phyloP scores from a whole-genome alignment of 2,113 vertebrate species.

The Halcyon senegalensis region DNA sequence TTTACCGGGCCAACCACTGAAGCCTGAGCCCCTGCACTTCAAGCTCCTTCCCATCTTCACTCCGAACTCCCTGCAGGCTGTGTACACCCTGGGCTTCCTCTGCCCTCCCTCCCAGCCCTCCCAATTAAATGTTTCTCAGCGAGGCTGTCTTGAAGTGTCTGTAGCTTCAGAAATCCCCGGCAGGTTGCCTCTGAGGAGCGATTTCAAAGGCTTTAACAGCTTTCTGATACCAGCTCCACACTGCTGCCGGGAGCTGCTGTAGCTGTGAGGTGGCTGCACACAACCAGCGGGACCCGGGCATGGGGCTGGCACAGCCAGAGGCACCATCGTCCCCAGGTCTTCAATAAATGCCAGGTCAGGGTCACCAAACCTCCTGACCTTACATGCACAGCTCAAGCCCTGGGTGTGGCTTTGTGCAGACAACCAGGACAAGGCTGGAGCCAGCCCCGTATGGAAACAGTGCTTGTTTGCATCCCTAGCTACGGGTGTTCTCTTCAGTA shows the following conservation, averaged over 20 bases:
- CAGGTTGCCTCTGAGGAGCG: not conserved
- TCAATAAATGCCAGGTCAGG: not conserved
- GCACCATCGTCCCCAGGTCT: accelerated
- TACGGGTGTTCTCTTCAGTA: accelerated
- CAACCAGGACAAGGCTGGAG: not conserved
- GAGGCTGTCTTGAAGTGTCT: not conserved
- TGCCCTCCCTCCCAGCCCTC: not conserved
- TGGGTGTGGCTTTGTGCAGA: not conserved
- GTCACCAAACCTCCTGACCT: not conserved
- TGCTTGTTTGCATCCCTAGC: not conserved
- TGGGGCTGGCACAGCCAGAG: accelerated
- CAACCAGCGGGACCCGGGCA: accelerated
- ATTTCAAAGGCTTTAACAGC: not conserved
- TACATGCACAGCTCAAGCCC: accelerated
- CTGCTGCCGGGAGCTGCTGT: not conserved
- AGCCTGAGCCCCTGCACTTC: accelerated
- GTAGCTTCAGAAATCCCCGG: not conserved
- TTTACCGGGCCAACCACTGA: accelerated
- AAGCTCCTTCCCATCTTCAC: not conserved
- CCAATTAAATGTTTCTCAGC: not conserved
- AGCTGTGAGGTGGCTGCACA: not conserved
- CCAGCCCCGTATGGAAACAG: not conserved
- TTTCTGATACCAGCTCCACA: accelerated
- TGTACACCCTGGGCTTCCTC: accelerated
- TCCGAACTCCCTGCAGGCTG: not conserved